These are phyloP conservation scores for Andrena haemorrhoa DNA, from an alignment of 2,888 invertebrate species.

Conservation along the genomic window DNA sequence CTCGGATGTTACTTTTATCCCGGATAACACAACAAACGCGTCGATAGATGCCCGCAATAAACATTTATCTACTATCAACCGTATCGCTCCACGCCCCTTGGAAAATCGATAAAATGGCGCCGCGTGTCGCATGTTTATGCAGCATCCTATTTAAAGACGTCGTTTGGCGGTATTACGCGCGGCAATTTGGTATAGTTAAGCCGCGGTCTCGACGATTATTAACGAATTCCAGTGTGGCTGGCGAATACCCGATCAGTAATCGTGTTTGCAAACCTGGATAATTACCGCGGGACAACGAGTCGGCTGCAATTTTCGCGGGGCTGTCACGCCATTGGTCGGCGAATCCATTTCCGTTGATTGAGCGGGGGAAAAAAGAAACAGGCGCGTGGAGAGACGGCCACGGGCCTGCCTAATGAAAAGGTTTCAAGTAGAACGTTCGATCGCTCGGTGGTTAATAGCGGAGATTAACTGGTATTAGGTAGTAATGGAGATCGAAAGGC, in stretches of 20 bases:
- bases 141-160: conserved; percentile 32
- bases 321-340: neutral
- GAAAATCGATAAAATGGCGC: conserved; percentile 37
- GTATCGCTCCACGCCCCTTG: neutral
- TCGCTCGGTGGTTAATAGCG: conserved; percentile 53
- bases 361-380: neutral
- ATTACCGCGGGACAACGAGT: conserved; percentile 3
- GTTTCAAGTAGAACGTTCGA: conserved; percentile 34
- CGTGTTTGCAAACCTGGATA: conserved; percentile 10
- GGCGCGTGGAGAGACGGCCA: neutral
- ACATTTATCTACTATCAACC: conserved; percentile 8
- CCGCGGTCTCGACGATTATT: conserved; percentile 6
- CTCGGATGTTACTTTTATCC: conserved; percentile 5
- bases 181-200: conserved; percentile 1
- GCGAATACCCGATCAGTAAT: conserved; percentile 8
- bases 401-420: conserved; percentile 9
- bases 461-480: conserved; percentile 66
- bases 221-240: conserved; percentile 23
- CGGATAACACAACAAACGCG: neutral
- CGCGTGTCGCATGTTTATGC: conserved; percentile 17
- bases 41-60: conserved; percentile 2
- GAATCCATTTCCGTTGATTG: neutral
- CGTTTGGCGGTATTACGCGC: conserved; percentile 15
- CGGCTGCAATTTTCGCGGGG: conserved; percentile 4
- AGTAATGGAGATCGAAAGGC: conserved; percentile 61